Base-by-base conservation (phyloP, 2,113 vertebrate genomes). In the Hyla sarda region DNA sequence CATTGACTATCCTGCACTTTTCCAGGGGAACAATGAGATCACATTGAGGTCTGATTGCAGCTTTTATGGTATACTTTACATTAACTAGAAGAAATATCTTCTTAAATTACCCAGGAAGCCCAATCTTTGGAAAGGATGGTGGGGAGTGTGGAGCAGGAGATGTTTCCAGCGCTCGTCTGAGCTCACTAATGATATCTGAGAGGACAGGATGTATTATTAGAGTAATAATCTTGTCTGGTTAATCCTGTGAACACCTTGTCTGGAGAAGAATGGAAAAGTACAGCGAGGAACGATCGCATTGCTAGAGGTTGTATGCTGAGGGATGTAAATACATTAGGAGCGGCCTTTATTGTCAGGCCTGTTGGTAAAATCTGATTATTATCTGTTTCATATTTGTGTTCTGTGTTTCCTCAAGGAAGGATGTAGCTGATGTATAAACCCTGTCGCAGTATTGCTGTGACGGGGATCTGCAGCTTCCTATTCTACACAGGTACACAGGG, bases 191-290 rank as follows among this genome's bases (percentile, higher is more conserved):
- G 88, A 88, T 89, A 89, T 89, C 89, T 80, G 85, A 89, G 89
- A 89, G 89, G 91, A 89, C 87, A 89, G 87, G 87, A 60, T 88
- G 71, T 88, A 89, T 90, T 90, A 89, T 88, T 78, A 12, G 54
- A 89, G 82, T 90, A 90, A 89, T 91, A 92, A 92, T 90, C 89
- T 84, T 90, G 89, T 92, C 89, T 87, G 88, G 90, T 89, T 92
- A 92, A 93, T 92, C 89, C 91, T 69, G 25, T 87, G 87, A 90
- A 93, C 89, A 91, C 89, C 90, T 91, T 90, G 83, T 88, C 86
- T 71, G 83, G 82, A 77, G 88, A 90, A 87, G 91, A 90, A 91
- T 88, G 85, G 89, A 91, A 88, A 82, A 91, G 88, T 88, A 88
- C 86, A 90, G 87, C 13, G 25, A 87, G 88, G 87, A 80, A 58